Evolutionary conservation across 1,140 invertebrate species (phyloP).

Genomic region (Cepaea nemoralis): DNA sequence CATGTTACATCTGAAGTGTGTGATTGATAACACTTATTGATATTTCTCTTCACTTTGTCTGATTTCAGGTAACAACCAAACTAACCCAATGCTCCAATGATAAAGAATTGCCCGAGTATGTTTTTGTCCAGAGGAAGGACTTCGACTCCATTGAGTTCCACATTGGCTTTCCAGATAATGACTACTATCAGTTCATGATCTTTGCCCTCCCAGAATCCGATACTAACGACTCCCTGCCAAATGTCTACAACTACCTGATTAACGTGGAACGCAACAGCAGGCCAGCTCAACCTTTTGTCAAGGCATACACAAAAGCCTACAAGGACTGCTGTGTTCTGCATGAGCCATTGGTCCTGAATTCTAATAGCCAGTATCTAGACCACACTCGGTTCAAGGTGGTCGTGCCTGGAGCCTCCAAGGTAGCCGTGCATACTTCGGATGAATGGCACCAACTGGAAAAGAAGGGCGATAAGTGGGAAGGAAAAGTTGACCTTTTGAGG

Average conservation of each 20-base stretch:
- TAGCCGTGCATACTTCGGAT: constrained; percentile 62
- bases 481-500: constrained; percentile 54
- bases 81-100: constrained; percentile 42
- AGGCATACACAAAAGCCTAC: constrained; percentile 70
- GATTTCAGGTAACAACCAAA: constrained; percentile 21
- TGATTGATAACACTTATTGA: no score
- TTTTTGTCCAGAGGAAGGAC: constrained; percentile 59
- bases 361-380: constrained; percentile 38
- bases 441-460: constrained; percentile 67
- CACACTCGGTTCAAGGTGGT: constrained; percentile 40
- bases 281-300: constrained; percentile 59
- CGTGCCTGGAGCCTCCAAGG: constrained; percentile 61
- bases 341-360: constrained; percentile 57
- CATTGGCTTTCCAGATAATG: constrained; percentile 59
- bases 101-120: constrained; percentile 54
- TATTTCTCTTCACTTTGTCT: not conserved
- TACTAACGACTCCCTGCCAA: constrained; percentile 62
- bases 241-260: constrained; percentile 69
- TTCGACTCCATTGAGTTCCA: constrained; percentile 48
- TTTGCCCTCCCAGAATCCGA: constrained; percentile 61
- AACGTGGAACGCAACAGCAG: constrained; percentile 45
- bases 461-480: constrained; percentile 54
- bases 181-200: constrained; percentile 68
- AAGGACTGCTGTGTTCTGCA: constrained; percentile 68
- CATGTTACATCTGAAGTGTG: no score